Conservation (phyloP, 2,113 vertebrate genomes). For the Myotis davidii region DNA sequence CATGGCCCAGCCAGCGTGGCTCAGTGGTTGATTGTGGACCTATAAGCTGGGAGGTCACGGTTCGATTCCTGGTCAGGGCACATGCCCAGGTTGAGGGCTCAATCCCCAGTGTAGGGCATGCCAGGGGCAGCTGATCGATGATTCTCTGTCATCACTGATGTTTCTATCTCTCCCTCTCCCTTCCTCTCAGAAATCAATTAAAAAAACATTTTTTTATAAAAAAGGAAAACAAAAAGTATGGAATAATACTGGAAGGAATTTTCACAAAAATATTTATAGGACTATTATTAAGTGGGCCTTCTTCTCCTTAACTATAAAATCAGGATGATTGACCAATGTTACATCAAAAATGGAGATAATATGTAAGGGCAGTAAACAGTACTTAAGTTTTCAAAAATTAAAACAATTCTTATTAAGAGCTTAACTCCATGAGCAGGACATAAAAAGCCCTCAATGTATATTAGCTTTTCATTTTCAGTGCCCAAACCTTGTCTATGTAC, state of each 20-base stretch:
- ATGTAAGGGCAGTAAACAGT: not conserved
- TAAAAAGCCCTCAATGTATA: not conserved
- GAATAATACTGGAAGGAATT: not conserved
- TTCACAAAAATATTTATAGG: not conserved
- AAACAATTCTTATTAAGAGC: not conserved
- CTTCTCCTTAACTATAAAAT: not conserved
- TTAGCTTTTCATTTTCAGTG: not conserved
- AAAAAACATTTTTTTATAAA: too few relatives aligned
- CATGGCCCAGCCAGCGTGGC: too few relatives aligned
- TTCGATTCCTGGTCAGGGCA: too few relatives aligned
- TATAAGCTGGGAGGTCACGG: too few relatives aligned
- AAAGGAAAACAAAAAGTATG: not conserved
- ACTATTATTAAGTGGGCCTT: not conserved
- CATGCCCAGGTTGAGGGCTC: too few relatives aligned
- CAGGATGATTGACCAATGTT: not conserved
- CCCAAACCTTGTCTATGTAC: not conserved
- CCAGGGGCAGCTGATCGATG: too few relatives aligned
- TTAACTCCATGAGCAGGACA: not conserved
- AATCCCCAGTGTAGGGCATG: too few relatives aligned
- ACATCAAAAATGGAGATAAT: not conserved
- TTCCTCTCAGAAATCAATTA: too few relatives aligned
- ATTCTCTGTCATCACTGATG: too few relatives aligned
- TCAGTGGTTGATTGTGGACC: too few relatives aligned
- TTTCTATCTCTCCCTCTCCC: too few relatives aligned
- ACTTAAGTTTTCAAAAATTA: not conserved